Conservation (phyloP, 2,113 vertebrate species). For the Paratilapia polleni region DNA sequence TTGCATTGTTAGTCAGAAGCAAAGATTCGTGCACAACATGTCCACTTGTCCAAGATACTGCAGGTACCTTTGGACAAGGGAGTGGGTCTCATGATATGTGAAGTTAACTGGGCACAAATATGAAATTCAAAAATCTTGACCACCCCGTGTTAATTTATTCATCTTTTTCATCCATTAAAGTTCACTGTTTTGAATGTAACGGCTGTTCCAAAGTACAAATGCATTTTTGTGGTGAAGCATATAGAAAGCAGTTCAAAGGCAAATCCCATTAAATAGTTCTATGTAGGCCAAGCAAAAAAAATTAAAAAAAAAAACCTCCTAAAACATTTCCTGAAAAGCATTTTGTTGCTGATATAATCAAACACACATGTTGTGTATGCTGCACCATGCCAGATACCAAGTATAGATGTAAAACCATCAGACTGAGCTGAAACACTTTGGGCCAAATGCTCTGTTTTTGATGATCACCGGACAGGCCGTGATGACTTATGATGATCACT, state of each 20-base stretch:
- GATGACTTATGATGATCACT: constrained; percentile 23
- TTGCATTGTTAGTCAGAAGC: not conserved
- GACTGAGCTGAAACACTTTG: constrained; percentile 4
- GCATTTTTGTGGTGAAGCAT: constrained; percentile 44
- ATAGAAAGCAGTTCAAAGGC: constrained; percentile 46
- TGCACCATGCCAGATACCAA: not conserved
- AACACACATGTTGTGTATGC: constrained; percentile 27
- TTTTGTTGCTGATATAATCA: constrained; percentile 45
- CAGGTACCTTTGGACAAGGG: too few species aligned
- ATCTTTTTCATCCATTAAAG: constrained; percentile 7
- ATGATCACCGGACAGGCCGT: constrained; percentile 21
- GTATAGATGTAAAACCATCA: constrained; percentile 7
- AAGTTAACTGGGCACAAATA: not conserved
- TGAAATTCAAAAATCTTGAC: not conserved
- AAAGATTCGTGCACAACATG: not conserved
- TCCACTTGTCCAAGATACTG: not conserved
- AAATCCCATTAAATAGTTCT: constrained; percentile 24
- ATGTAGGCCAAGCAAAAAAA: constrained; percentile 4
- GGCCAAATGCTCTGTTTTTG: not conserved
- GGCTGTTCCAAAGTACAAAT: constrained; percentile 19
- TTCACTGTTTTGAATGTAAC: not conserved
- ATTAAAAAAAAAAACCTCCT: not conserved
- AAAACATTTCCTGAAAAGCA: constrained; percentile 39
- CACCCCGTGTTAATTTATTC: constrained; percentile 16
- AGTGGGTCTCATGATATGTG: not conserved